Conservation (phyloP, 2,113 vertebrate genomes). For the Opisthocomus hoazin region DNA sequence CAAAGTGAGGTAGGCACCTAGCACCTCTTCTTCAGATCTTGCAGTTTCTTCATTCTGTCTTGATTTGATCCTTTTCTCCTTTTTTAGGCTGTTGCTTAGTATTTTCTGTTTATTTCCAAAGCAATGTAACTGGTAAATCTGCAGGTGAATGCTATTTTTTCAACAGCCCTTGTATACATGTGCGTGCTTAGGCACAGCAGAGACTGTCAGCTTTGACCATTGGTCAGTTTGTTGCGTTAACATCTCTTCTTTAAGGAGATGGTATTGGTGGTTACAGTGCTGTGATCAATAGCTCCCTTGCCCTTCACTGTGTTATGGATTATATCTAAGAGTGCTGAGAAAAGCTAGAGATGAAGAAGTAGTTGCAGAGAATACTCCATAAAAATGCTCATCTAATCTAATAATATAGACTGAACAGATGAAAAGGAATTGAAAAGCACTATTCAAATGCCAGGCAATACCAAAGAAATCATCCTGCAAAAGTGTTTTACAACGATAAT, state of each 20-base stretch:
- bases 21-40: not conserved
- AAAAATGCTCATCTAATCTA: not conserved
- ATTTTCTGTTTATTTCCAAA: not conserved
- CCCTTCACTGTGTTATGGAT: not conserved
- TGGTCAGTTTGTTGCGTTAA: not conserved
- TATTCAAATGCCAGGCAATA: not conserved
- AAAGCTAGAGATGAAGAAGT: not conserved
- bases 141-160: not conserved
- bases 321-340: not conserved
- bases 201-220: not conserved
- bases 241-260: not conserved
- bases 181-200: not conserved
- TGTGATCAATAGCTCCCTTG: not conserved
- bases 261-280: not conserved
- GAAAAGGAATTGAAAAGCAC: not conserved
- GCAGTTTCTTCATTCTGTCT: not conserved
- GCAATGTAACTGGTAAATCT: not conserved
- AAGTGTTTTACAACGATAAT: not conserved
- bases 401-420: not conserved
- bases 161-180: not conserved
- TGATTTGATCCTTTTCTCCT: not conserved
- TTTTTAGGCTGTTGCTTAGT: not conserved
- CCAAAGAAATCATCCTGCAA: not conserved
- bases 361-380: not conserved
- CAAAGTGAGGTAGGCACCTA: not conserved